Evolutionary conservation across 2,113 vertebrate species (phyloP), one percentile per base, ranked within the genome.

Genomic region (Ovis canadensis): DNA sequence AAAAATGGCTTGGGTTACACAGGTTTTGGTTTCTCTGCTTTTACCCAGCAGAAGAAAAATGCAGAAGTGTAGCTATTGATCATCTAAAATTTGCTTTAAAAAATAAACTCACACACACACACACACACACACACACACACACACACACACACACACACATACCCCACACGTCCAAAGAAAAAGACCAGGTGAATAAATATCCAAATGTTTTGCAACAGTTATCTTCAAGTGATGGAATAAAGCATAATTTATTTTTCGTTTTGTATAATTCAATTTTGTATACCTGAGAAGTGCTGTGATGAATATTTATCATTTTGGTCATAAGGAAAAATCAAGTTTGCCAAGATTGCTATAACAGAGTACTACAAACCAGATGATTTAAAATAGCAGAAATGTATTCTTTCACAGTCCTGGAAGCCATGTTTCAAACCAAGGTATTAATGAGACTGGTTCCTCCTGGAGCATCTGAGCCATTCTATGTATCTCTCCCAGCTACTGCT

Each of bases 141-240:
- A 64, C 31, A 33, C 33, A 71, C 9, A 36, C n/a, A 11, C 9
- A 0, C 31, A 33, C 33, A 71, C 9, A 36, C n/a, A 11, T 4
- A 0, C 3, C 19, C 10, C n/a, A 14, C 36, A 77, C 0, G 0
- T 27, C 40, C 36, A 45, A 25, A 86, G 17, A 81, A 23, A 83
- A 62, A 93, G 85, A 94, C 6, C 55, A 95, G 87, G 17, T 16
- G 29, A 95, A 60, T 67, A 60, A 48, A 86, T 60, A 40, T 9
- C 17, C 59, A 33, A 27, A 45, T 62, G 45, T 52, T 86, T 40
- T 87, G n/a, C 5, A 43, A 40, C 13, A 33, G 14, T 43, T 78
- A 45, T 48, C 33, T 14, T 48, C 85, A 71, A 55, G 7, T 43
- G 6, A 43, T 48, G 60, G 17, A 43, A 23, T 54, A 83, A 91